phyloP scores from a whole-genome alignment of 2,113 vertebrate species.

The Amblyornis subalaris region DNA sequence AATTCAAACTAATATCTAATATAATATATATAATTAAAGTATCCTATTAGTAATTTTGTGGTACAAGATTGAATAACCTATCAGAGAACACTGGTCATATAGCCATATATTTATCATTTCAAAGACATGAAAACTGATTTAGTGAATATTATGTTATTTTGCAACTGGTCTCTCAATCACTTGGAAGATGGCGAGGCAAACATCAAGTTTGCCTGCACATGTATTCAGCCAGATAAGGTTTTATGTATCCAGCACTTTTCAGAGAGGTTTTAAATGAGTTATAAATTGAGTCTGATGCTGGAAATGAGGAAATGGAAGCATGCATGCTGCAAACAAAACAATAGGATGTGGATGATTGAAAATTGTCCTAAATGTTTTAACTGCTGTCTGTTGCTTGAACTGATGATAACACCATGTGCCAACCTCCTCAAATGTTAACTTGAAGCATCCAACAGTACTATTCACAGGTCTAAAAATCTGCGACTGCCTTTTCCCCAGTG shows the following conservation, averaged over 20 bases:
- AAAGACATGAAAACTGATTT: neutral
- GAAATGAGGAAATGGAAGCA: neutral
- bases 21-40: neutral
- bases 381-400: neutral
- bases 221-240: neutral
- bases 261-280: neutral
- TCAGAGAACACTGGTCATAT: neutral
- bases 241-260: neutral
- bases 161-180: neutral
- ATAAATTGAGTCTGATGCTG: neutral
- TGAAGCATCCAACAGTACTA: neutral
- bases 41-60: neutral
- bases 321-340: neutral
- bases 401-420: neutral
- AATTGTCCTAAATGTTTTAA: neutral
- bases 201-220: neutral
- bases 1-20: neutral
- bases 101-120: neutral
- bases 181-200: neutral
- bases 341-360: neutral
- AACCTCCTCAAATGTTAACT: neutral
- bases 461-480: neutral
- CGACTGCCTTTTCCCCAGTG: neutral
- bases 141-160: slow-evolving; percentile 1
- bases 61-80: neutral